Conservation (phyloP, 1,140 invertebrate genomes). For the Triops cancriformis region DNA sequence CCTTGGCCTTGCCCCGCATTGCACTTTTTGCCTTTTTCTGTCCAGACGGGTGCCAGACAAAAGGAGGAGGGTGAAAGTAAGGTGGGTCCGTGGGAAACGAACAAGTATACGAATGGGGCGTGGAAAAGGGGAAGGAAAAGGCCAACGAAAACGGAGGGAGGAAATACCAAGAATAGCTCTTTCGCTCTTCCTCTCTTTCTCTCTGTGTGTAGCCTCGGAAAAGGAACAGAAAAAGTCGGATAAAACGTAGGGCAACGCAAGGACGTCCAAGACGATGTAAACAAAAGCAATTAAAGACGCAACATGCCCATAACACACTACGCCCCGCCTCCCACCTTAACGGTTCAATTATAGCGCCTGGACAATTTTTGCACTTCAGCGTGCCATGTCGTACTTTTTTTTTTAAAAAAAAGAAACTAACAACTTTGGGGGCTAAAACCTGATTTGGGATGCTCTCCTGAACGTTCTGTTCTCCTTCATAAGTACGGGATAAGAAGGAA, state of each 20-base stretch:
- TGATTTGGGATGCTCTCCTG: too few relatives aligned
- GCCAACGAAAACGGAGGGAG: constrained; percentile 4
- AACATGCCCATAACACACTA: background rate
- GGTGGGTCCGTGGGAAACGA: constrained; percentile 17
- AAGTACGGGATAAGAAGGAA: background rate
- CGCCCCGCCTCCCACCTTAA: background rate
- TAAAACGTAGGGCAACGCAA: background rate
- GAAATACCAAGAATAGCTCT: constrained; percentile 23
- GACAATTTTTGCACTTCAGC: background rate
- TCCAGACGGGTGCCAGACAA: constrained; percentile 2
- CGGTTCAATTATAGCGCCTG: background rate
- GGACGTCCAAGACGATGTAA: constrained; percentile 9
- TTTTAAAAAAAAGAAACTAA: too few relatives aligned
- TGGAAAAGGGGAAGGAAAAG: constrained; percentile 11
- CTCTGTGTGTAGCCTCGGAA: constrained; percentile 25
- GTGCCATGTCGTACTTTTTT: too few relatives aligned
- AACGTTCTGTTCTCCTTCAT: constrained; percentile 1
- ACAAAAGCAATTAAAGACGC: background rate
- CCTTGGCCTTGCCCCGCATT: background rate
- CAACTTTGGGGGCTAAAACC: too few relatives aligned
- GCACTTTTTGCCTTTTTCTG: background rate
- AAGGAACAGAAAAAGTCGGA: background rate
- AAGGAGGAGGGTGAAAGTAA: constrained; percentile 24
- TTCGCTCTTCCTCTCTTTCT: constrained; percentile 23
- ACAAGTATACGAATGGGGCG: constrained; percentile 9